These are phyloP conservation scores for Eleginops maclovinus DNA, from an alignment of 2,113 vertebrate species.

Conservation along the genomic window DNA sequence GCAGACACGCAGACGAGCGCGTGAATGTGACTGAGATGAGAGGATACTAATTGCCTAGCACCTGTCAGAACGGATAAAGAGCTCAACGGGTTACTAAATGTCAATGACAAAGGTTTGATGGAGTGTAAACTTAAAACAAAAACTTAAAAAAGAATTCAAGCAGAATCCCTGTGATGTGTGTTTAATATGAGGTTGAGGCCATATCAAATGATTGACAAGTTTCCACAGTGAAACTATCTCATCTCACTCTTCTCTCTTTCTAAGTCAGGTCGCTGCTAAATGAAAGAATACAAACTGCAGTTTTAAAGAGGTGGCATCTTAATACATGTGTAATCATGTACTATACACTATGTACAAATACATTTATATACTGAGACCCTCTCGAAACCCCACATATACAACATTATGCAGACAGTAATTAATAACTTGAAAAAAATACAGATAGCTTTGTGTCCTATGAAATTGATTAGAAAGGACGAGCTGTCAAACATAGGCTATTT, in stretches of 20 bases:
- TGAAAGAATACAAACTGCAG: background rate
- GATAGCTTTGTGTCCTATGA: too few species aligned
- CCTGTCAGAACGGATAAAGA: slow-evolving; percentile 69
- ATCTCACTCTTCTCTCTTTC: background rate
- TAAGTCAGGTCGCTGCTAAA: background rate
- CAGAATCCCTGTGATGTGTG: background rate
- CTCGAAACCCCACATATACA: background rate
- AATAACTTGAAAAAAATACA: background rate
- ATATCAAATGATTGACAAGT: background rate
- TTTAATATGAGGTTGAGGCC: slow-evolving; percentile 11
- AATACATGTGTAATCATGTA: too few species aligned
- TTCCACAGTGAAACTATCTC: background rate
- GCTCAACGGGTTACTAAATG: slow-evolving; percentile 35
- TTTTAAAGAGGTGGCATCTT: too few species aligned
- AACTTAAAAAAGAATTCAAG: slow-evolving; percentile 3
- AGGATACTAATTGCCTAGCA: slow-evolving; percentile 62
- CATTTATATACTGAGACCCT: too few species aligned
- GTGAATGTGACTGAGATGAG: slow-evolving; percentile 59
- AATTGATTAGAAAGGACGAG: background rate
- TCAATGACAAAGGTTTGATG: slow-evolving; percentile 32
- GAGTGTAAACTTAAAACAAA: slow-evolving; percentile 3
- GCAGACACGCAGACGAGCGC: background rate
- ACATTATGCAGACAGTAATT: background rate
- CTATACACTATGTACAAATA: too few species aligned
- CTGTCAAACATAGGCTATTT: background rate